A percentile compares a stretch with the other conserved stretches of the same genome.
Evolutionary conservation across 2,113 vertebrate species (phyloP).

Genomic region (Zosterops borbonicus): DNA sequence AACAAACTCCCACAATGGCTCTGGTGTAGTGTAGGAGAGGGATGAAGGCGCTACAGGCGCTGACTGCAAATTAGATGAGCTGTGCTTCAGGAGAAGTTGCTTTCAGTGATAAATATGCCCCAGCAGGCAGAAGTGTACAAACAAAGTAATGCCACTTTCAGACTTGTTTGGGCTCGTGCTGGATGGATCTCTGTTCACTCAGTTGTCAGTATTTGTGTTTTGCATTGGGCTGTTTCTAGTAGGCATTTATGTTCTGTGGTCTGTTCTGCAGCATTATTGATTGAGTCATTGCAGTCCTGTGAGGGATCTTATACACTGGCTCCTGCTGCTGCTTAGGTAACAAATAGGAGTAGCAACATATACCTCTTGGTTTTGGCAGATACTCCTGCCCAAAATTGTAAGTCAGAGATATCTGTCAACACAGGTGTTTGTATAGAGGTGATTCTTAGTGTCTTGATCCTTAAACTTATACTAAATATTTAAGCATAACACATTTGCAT

Average conservation of each 20-base stretch:
- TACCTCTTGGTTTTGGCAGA: background rate
- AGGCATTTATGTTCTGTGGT: background rate
- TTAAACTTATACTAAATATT: background rate
- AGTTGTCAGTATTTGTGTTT: background rate
- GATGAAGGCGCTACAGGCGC: background rate
- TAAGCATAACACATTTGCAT: background rate
- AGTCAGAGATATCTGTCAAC: background rate
- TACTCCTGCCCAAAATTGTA: accelerated
- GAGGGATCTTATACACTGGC: background rate
- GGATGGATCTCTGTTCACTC: background rate
- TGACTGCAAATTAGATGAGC: background rate
- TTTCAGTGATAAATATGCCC: background rate
- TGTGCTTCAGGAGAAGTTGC: background rate
- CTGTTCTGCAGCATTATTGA: background rate
- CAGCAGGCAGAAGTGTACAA: background rate
- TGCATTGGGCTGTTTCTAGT: background rate
- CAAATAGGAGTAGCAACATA: background rate
- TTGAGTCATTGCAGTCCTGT: background rate
- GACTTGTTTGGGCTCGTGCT: background rate
- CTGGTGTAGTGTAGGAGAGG: background rate
- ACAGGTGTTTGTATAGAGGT: background rate
- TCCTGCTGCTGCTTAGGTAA: background rate
- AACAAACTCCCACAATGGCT: background rate
- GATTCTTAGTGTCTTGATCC: background rate
- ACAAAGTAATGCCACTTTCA: background rate